A percentile compares a stretch with the other conserved stretches of the same genome.
Conservation (phyloP, 2,888 invertebrate species). For the Parnassius smintheus region DNA sequence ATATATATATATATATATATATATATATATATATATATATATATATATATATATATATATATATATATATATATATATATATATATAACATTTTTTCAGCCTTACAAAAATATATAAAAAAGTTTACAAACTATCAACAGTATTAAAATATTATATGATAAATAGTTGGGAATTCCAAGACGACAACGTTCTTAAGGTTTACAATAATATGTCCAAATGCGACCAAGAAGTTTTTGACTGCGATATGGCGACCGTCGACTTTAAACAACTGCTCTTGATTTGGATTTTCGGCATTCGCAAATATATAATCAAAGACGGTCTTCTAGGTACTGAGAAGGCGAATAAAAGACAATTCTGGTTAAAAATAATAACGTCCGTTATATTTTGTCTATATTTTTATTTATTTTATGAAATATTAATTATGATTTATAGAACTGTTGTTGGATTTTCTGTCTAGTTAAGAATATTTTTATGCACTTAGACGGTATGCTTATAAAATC, state of each 20-base stretch:
- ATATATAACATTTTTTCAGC: slow-evolving; percentile 3
- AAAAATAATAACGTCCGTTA: slow-evolving; percentile 11
- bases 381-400: slow-evolving; percentile 11
- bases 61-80: too few relatives aligned
- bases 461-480: too few relatives aligned
- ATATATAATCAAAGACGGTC: slow-evolving; percentile 7
- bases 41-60: too few relatives aligned
- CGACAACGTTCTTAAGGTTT: slow-evolving; percentile 4
- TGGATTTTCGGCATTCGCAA: slow-evolving; percentile 11
- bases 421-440: neutral
- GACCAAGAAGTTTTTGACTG: slow-evolving; percentile 11
- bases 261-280: neutral
- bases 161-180: slow-evolving; percentile 16
- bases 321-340: neutral
- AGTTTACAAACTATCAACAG: slow-evolving; percentile 1
- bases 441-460: too few relatives aligned
- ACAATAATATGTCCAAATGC: slow-evolving; percentile 2
- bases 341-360: slow-evolving; percentile 15
- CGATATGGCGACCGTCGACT: slow-evolving; percentile 8
- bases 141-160: slow-evolving; percentile 4
- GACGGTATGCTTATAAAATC: too few relatives aligned
- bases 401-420: neutral
- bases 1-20: too few relatives aligned
- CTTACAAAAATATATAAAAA: slow-evolving; percentile 7
- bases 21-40: too few relatives aligned